These are phyloP conservation scores for Steatocranus sp. DNA, from an alignment of 2,797 vertebrate genomes.

Conservation along the genomic window DNA sequence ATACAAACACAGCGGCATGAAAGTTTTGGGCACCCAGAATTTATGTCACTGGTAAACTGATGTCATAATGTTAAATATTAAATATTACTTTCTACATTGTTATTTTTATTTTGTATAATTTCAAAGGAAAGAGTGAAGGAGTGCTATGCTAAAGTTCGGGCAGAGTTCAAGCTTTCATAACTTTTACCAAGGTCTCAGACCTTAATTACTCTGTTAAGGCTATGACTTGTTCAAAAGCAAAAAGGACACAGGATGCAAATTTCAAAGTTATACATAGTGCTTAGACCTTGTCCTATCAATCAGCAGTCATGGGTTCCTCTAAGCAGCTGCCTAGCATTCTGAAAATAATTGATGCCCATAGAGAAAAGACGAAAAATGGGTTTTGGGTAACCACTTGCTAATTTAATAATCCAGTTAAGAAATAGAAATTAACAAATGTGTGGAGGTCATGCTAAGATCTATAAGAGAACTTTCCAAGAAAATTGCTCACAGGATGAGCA, in stretches of 20 bases:
- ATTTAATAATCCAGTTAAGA: background rate
- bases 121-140: background rate
- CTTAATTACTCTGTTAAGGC: background rate
- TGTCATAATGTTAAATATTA: background rate
- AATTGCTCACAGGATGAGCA: background rate
- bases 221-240: background rate
- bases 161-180: background rate
- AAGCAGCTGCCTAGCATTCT: background rate
- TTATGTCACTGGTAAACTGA: background rate
- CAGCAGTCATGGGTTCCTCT: background rate
- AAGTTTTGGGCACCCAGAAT: background rate
- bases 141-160: background rate
- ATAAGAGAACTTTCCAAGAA: background rate
- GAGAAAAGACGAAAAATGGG: background rate
- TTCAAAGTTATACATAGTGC: background rate
- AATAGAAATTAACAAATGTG: background rate
- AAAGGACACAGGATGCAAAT: background rate
- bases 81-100: background rate
- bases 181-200: background rate
- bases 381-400: background rate
- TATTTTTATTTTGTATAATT: background rate
- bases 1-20: background rate
- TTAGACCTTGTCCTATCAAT: background rate
- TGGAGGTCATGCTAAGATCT: background rate
- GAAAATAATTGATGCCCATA: background rate